phyloP scores from a whole-genome alignment of 64 coral and sea anemone genomes.

The Orbicella faveolata region DNA sequence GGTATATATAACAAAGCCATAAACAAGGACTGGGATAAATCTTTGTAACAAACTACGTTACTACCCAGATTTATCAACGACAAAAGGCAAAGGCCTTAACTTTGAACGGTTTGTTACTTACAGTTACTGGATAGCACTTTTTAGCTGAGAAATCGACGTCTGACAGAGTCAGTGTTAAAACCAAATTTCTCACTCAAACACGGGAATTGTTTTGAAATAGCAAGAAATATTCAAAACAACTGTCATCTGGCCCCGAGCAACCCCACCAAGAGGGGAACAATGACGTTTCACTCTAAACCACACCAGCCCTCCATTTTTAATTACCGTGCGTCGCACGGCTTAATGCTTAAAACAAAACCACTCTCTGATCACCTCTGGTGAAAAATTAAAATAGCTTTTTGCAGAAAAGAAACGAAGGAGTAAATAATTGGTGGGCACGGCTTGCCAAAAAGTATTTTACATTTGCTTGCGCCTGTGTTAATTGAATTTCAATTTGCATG shows the following conservation, averaged over 20 bases:
- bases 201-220: not conserved
- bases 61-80: too few relatives aligned
- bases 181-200: not conserved
- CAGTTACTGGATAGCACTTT: too few relatives aligned
- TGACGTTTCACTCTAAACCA: not conserved
- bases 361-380: not conserved
- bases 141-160: too few relatives aligned
- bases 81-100: too few relatives aligned
- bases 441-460: not conserved
- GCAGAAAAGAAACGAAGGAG: not conserved
- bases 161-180: too few relatives aligned
- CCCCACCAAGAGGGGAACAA: not conserved
- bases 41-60: too few relatives aligned
- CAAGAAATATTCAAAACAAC: not conserved
- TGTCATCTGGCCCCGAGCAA: not conserved
- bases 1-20: not conserved
- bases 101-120: too few relatives aligned
- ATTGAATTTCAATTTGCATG: slow-evolving; percentile 23
- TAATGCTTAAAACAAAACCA: not conserved
- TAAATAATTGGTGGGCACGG: not conserved
- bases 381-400: slow-evolving; percentile 4
- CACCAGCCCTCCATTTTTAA: not conserved
- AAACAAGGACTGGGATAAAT: not conserved
- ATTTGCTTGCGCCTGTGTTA: slow-evolving; percentile 21
- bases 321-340: not conserved